Percentiles rank a stretch among this genome's conserved stretches.
Evolutionary conservation across 2,113 vertebrate species (phyloP).

Genomic region (Tyrannus savana): DNA sequence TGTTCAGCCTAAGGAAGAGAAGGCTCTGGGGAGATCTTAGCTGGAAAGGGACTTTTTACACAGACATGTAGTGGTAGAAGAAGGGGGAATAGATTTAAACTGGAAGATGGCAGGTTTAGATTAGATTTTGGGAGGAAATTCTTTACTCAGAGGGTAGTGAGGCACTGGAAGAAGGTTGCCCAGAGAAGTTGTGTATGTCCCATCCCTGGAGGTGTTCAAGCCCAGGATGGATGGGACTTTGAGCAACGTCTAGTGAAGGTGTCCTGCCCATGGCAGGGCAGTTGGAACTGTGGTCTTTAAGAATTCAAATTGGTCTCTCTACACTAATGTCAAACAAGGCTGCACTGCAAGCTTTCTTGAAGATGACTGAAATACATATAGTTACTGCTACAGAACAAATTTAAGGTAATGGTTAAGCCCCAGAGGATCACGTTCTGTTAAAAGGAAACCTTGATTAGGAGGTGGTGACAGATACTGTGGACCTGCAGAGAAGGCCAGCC

Average conservation of each 20-base stretch:
- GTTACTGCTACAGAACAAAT: background rate
- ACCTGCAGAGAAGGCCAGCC: background rate
- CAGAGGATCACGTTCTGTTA: background rate
- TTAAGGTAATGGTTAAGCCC: background rate
- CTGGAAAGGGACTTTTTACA: background rate
- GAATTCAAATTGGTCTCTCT: background rate
- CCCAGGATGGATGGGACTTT: background rate
- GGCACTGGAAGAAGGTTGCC: background rate
- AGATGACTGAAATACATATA: background rate
- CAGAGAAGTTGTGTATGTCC: background rate
- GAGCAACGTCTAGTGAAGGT: background rate
- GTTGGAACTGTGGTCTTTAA: background rate
- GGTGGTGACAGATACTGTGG: background rate
- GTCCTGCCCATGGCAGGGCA: background rate
- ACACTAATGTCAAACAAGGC: background rate
- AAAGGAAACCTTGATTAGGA: background rate
- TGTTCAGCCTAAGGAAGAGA: background rate
- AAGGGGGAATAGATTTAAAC: background rate
- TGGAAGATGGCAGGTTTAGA: background rate
- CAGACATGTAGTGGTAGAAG: background rate
- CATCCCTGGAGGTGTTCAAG: background rate
- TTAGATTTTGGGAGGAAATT: background rate
- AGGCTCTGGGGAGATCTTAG: accelerated
- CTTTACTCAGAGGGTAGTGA: background rate
- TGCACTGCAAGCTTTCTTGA: background rate